Conservation (phyloP, 2,888 invertebrate species). For the Apodemia mormo region DNA sequence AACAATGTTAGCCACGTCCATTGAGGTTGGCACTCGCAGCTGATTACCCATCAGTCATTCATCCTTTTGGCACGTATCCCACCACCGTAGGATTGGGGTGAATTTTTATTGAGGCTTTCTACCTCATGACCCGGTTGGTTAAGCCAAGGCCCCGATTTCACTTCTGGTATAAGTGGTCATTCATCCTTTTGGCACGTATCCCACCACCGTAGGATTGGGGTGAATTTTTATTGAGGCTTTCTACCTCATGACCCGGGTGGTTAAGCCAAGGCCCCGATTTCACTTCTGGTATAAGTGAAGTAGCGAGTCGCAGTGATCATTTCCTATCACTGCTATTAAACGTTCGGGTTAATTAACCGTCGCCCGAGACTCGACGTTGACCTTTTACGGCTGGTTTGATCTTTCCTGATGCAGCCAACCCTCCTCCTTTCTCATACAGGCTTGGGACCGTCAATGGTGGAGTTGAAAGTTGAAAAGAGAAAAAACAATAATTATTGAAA, state of each 20-base stretch:
- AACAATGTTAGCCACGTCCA: slow-evolving; percentile 35
- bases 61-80: slow-evolving; percentile 31
- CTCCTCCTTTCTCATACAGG: slow-evolving; percentile 9
- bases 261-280: slow-evolving; percentile 28
- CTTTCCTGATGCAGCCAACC: neutral
- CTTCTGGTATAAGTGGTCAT: neutral
- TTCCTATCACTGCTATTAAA: slow-evolving; percentile 24
- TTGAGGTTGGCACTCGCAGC: slow-evolving; percentile 29
- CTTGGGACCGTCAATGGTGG: slow-evolving; percentile 7
- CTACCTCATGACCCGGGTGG: slow-evolving; percentile 26
- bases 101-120: slow-evolving; percentile 35
- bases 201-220: slow-evolving; percentile 33
- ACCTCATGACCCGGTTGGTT: slow-evolving; percentile 22
- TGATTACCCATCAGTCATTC: slow-evolving; percentile 28
- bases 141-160: slow-evolving; percentile 28
- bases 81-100: slow-evolving; percentile 34
- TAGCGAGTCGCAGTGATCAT: slow-evolving; percentile 26
- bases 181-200: slow-evolving; percentile 33
- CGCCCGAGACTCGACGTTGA: slow-evolving; percentile 27
- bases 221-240: slow-evolving; percentile 35
- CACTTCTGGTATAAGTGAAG: neutral
- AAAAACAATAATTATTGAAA: no score
- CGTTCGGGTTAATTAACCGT: slow-evolving; percentile 24
- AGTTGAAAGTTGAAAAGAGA: neutral
- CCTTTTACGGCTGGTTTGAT: slow-evolving; percentile 16